Conservation (phyloP, 2,888 invertebrate species). For the Dorcus hopei region DNA sequence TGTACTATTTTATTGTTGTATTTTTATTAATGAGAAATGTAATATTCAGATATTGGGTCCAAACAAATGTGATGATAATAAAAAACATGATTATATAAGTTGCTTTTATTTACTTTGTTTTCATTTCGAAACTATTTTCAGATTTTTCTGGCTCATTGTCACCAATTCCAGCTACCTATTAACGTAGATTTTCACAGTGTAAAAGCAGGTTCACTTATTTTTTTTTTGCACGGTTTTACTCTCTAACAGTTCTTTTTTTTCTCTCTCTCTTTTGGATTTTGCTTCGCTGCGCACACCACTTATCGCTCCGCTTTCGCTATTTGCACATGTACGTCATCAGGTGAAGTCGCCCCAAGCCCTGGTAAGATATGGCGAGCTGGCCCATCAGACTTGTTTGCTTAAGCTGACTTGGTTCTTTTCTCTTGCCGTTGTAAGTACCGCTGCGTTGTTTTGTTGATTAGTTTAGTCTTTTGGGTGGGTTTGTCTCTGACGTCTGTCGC, state of each 20-base stretch:
- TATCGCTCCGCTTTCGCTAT: conserved; percentile 39
- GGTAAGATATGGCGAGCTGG: conserved; percentile 49
- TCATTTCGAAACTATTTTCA: conserved; percentile 41
- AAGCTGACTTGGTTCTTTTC: conserved; percentile 13
- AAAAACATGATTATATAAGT: conserved; percentile 28
- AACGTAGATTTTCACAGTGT: conserved; percentile 27
- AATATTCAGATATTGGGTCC: conserved; percentile 36
- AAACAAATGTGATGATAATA: conserved; percentile 33
- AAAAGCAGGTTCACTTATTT: conserved; percentile 19
- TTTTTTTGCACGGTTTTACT: conserved; percentile 33
- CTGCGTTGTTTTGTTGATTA: not conserved
- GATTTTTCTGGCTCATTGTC: conserved; percentile 50
- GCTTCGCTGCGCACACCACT: conserved; percentile 39
- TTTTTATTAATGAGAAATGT: not conserved
- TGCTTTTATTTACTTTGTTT: conserved; percentile 32
- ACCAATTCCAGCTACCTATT: conserved; percentile 45
- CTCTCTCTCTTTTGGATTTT: conserved; percentile 36
- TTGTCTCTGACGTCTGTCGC: not conserved
- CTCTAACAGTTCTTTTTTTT: conserved; percentile 30
- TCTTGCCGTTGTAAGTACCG: conserved; percentile 3
- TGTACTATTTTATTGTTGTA: not conserved
- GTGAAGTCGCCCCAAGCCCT: conserved; percentile 43
- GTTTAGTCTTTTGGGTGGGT: conserved; percentile 1
- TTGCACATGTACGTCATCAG: conserved; percentile 20
- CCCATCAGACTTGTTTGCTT: conserved; percentile 49